Evolutionary conservation across 2,113 vertebrate genomes (phyloP), one percentile per base, ranked within the genome.

Genomic region (Crotalus tigris): DNA sequence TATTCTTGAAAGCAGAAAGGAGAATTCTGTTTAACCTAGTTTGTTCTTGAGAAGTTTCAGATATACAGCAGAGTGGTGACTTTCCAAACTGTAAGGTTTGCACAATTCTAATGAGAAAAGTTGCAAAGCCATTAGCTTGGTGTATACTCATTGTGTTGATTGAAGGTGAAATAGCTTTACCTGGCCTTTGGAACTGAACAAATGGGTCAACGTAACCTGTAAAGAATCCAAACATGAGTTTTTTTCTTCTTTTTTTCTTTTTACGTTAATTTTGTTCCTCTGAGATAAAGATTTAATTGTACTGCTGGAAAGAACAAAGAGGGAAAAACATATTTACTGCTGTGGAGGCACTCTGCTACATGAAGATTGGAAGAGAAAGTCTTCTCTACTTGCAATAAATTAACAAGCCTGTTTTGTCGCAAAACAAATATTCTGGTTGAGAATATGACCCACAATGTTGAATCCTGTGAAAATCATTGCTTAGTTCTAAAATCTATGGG

Each of bases 51-150:
- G 15, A 89, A 3, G 86, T 95, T 96, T 15, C 39, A 94, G 94
- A 92, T 95, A 69, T 6, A 93, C 69, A 91, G 91, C 24, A 93
- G 81, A 91, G 90, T 33, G 92, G 26, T 57, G 69, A 95, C 57
- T 95, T 95, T 96, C 26, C 26, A 89, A 94, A 96, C 95, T 93
- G 94, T 26, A 94, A 1, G 8, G 92, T 95, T 96, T 86, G 61
- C 12, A 81, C 7, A 9, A n/a, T 85, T 21, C 75, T 86, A 26
- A 53, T 26, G 55, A 58, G 46, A 44, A 23, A 86, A 39, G 13
- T 33, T 57, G 26, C 12, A 90, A 23, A 33, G 33, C 55, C 59
- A 51, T 90, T 64, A 86, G 55, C 3, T 61, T 23, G 24, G 54
- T 23, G 1, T 13, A 51, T 3, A 10, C 19, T 12, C 3, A 9